Evolutionary conservation across 2,797 vertebrate genomes (phyloP).

Genomic region (Martes flavigula): DNA sequence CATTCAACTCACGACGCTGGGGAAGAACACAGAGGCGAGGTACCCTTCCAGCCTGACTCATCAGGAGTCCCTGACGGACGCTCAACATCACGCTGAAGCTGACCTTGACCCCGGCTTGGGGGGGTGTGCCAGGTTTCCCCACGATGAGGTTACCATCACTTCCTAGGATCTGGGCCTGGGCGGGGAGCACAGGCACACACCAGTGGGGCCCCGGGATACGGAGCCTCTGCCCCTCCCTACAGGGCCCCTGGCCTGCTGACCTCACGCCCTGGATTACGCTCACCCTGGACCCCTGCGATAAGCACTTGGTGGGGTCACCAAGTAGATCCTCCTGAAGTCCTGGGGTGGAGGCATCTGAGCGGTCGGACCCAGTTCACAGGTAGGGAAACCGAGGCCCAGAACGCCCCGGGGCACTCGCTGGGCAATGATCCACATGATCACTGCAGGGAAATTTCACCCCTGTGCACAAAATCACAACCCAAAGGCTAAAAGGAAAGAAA

Average conservation of each 20-base stretch:
- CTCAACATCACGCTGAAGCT: not conserved
- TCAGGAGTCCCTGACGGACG: not conserved
- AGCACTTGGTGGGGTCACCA: not conserved
- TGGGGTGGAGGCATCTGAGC: not conserved
- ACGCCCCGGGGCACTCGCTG: not conserved
- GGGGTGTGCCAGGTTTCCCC: not conserved
- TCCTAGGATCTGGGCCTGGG: not conserved
- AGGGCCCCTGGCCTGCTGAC: not conserved
- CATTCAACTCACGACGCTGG: not conserved
- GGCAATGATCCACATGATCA: not conserved
- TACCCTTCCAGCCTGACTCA: not conserved
- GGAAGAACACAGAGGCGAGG: not conserved
- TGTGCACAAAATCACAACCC: not conserved
- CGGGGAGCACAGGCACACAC: not conserved
- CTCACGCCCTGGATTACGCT: not conserved
- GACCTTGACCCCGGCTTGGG: not conserved
- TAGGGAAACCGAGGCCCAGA: not conserved
- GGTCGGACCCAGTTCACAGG: not conserved
- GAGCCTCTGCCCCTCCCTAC: not conserved
- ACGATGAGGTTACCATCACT: not conserved
- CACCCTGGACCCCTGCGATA: not conserved
- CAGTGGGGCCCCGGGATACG: not conserved
- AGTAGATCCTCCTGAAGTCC: not conserved
- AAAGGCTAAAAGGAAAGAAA: not conserved
- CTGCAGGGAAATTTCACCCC: not conserved